Evolutionary conservation across 2,113 vertebrate genomes (phyloP), one percentile per base, ranked within the genome.

Genomic region (Apeltes quadracus): DNA sequence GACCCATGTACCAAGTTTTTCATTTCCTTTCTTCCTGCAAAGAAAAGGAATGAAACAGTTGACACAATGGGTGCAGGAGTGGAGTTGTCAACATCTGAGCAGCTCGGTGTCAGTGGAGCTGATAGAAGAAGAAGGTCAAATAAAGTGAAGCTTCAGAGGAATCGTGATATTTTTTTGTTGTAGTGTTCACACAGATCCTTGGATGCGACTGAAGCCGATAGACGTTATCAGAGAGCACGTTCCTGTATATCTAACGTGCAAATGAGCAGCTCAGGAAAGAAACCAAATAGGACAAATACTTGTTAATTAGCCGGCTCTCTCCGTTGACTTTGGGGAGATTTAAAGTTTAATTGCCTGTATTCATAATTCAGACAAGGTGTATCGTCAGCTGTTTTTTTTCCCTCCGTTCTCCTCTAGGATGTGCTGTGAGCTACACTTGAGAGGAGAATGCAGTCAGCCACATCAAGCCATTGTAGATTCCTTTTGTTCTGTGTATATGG

Each of bases 41-140:
- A 32, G 25, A 56, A 61, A 46, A 34, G 25, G 25, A 81, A 59
- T 53, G 18, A 75, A 84, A 61, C 57, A 14, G 59, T 53, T 89
- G 89, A 89, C 84, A 87, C 72, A 78, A 72, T 83, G 86, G 80
- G 89, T 79, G 66, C 84, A 89, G 76, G 15, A 82, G 69, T 63
- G 62, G 78, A 82, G 76, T 68, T 89, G 82, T 86, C 88, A 83
- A 62, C 82, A 63, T 87, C 79, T 83, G 22, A 75, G 69, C 71
- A 53, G 75, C 63, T 86, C 38, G 36, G 5, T 59, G 78, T 84
- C 75, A 83, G 63, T 27, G 62, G 5, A 25, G 64, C 71, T 86
- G 82, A 83, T 59, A 76, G 75, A 63, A 80, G 59, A 70, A 48
- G 50, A 61, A 48, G 77, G 82, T 79, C 82, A 72, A 62, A 86